Base-by-base conservation (phyloP, 2,888 invertebrate species). In the Perizoma flavofasciatum region DNA sequence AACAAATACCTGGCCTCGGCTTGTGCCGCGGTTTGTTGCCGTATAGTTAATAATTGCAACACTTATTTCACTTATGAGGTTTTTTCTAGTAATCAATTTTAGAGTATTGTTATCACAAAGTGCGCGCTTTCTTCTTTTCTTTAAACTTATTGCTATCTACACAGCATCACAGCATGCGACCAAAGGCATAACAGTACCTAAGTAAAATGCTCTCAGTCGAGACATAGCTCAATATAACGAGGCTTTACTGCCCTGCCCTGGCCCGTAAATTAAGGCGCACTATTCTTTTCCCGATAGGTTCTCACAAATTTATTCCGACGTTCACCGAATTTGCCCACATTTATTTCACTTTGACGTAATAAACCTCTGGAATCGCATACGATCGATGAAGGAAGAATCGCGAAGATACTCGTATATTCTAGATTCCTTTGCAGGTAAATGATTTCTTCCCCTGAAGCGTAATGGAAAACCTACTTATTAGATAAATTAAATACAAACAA, bases 161-260 rank as follows among this genome's bases (percentile, higher is more conserved):
- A 22, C 22, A 22, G 22, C 2, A n/a, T 49, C 60, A 65, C 65
- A 69, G 65, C 68, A 68, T 57, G 57, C 61, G 68, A 72, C 67
- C 70, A 69, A 70, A 77, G 74, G 75, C 71, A 66, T 70, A 67
- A 65, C 62, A 67, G n/a, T n/a, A n/a, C n/a, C n/a, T n/a, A n/a
- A 69, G 73, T 82, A 81, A 80, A 78, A 77, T 72, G 70, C 79
- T 77, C 86, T 83, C 83, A 75, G 79, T 84, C 79, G 83, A 82
- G 81, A 82, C 85, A 85, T 89, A 83, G 86, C 81, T 89, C 88
- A 89, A 80, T 71, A 77, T 89, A 91, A 90, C 88, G 87, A 90
- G 88, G 78, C 81, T 87, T 89, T 89, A 89, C 85, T 78, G 85
- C 78, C 79, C 89, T 84, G 86, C 78, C 72, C 71, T 70, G 81